Evolutionary conservation across 2,797 vertebrate genomes (phyloP).

Genomic region (Glyptemys insculpta): DNA sequence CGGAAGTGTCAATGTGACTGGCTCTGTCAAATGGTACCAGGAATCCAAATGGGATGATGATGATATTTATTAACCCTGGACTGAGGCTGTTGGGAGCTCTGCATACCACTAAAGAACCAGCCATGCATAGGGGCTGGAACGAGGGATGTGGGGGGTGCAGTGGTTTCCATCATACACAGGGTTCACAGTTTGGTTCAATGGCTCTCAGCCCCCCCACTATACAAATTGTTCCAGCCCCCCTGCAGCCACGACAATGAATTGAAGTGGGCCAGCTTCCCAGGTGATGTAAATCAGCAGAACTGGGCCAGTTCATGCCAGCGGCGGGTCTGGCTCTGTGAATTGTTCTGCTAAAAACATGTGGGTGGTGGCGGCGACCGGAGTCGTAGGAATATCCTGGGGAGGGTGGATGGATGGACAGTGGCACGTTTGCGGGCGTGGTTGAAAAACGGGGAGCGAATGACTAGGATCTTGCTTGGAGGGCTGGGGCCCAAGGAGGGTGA

Average conservation of each 20-base stretch:
- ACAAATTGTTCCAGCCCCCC: too few species aligned
- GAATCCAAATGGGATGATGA: too few species aligned
- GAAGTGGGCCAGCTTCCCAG: neutral
- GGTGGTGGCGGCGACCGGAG: neutral
- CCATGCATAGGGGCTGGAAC: neutral
- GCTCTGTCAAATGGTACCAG: too few species aligned
- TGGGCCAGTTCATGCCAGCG: neutral
- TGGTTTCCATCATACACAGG: too few species aligned
- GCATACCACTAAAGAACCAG: neutral
- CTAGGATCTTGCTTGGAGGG: neutral
- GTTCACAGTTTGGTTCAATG: too few species aligned
- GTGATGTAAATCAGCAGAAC: neutral
- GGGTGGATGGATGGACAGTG: accelerated
- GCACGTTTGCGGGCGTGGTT: neutral
- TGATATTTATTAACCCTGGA: too few species aligned
- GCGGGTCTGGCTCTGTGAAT: too few species aligned
- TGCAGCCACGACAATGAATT: neutral
- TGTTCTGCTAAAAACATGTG: neutral
- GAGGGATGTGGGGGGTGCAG: too few species aligned
- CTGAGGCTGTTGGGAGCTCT: neutral
- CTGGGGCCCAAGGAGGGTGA: neutral
- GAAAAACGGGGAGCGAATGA: accelerated
- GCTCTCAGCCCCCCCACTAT: too few species aligned
- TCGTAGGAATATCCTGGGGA: accelerated
- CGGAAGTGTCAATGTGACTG: too few species aligned